Conservation (phyloP, 1,140 invertebrate species). For the Drosophila pallidifrons region DNA sequence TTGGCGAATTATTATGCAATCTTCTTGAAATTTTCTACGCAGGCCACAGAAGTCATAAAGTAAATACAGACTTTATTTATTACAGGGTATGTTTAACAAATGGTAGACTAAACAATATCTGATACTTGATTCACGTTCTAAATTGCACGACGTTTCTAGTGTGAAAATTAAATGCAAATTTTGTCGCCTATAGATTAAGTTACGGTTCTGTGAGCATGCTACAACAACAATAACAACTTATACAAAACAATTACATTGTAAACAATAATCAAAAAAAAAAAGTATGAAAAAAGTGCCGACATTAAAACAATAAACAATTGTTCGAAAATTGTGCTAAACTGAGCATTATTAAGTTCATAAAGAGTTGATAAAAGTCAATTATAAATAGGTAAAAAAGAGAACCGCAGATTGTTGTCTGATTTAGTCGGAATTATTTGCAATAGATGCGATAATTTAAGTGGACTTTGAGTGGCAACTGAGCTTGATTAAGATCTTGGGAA, state of each 20-base stretch:
- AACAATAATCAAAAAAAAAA: constrained; percentile 23
- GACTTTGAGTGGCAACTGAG: constrained; percentile 1
- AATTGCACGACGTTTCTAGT: constrained; percentile 22
- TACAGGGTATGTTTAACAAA: constrained; percentile 7
- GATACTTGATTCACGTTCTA: constrained; percentile 3
- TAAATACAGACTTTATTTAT: constrained; percentile 2
- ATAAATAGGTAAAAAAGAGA: constrained; percentile 1
- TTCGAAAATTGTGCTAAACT: constrained; percentile 20
- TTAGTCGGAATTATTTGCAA: constrained; percentile 7
- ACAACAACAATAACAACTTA: constrained; percentile 8
- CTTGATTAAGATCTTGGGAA: not conserved
- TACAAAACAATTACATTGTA: constrained; percentile 21
- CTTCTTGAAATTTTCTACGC: not conserved
- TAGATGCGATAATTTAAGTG: constrained; percentile 10
- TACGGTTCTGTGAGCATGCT: constrained; percentile 20
- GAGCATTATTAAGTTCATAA: constrained; percentile 19
- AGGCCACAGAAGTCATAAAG: not conserved
- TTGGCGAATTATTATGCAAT: not conserved
- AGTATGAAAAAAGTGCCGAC: constrained; percentile 16
- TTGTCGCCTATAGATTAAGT: constrained; percentile 32
- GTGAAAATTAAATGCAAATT: constrained; percentile 41
- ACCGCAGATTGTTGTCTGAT: constrained; percentile 2
- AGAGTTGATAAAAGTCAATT: constrained; percentile 8
- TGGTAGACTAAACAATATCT: constrained; percentile 6
- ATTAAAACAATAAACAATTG: constrained; percentile 25